phyloP scores from a whole-genome alignment of 2,113 vertebrate genomes.

The Brachypteracias leptosomus region DNA sequence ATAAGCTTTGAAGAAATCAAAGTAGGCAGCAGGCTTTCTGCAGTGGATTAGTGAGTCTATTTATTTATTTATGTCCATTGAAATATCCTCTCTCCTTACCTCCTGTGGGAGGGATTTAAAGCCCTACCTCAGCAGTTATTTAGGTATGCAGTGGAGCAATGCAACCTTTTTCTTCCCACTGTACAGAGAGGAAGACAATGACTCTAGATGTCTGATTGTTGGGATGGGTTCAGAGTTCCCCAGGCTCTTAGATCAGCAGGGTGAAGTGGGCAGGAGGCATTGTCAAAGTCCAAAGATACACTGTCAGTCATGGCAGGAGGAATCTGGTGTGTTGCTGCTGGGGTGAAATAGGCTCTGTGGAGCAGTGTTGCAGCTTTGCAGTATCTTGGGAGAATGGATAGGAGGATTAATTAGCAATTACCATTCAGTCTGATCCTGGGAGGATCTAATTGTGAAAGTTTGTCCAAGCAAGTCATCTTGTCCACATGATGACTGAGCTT shows the following conservation, averaged over 20 bases:
- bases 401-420: not conserved
- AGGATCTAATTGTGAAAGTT: not conserved
- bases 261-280: not conserved
- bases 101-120: not conserved
- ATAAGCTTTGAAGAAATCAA: not conserved
- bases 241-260: not conserved
- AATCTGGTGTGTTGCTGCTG: not conserved
- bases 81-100: not conserved
- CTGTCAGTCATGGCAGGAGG: not conserved
- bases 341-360: not conserved
- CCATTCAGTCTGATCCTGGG: not conserved
- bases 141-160: not conserved
- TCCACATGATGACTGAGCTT: not conserved
- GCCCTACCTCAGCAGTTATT: not conserved
- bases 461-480: not conserved
- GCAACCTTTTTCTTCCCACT: not conserved
- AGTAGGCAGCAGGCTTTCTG: not conserved
- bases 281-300: not conserved
- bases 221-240: not conserved
- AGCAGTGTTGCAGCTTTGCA: not conserved
- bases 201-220: not conserved
- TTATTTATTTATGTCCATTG: not conserved
- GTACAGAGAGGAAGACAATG: not conserved
- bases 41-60: not conserved
- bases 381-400: not conserved